Evolutionary conservation across 2,888 invertebrate species (phyloP).

Genomic region (Philopedon plagiatum): DNA sequence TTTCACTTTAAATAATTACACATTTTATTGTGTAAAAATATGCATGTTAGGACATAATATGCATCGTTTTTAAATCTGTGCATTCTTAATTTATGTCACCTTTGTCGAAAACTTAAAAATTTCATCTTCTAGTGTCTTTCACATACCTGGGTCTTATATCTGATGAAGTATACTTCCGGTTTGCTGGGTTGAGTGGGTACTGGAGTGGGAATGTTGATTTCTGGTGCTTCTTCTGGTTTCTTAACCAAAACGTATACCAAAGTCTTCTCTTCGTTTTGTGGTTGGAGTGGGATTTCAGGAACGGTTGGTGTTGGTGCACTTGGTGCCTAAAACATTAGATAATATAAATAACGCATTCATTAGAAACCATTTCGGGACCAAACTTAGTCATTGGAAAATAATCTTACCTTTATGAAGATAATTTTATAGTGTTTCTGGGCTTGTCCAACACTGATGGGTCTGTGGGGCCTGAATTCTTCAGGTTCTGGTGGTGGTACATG

Average conservation of each 20-base stretch:
- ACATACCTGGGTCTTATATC: conserved; percentile 83
- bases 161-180: conserved; percentile 94
- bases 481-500: conserved; percentile 92
- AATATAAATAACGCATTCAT: too few relatives aligned
- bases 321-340: conserved; percentile 79
- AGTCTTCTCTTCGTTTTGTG: conserved; percentile 91
- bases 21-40: not conserved
- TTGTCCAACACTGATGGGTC: conserved; percentile 79
- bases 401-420: conserved; percentile 84
- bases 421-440: conserved; percentile 93
- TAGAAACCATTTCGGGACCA: too few relatives aligned
- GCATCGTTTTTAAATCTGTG: not conserved
- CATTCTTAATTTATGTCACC: too few relatives aligned
- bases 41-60: not conserved
- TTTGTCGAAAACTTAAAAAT: too few relatives aligned
- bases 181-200: conserved; percentile 89
- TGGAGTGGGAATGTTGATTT: conserved; percentile 83
- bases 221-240: conserved; percentile 90
- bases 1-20: not conserved
- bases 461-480: conserved; percentile 78
- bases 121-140: not conserved
- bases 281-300: conserved; percentile 84
- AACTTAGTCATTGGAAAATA: too few relatives aligned
- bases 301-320: conserved; percentile 85
- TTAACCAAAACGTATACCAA: conserved; percentile 92